Conservation (phyloP, 2,113 vertebrate species). For the Brachyistius frenatus region DNA sequence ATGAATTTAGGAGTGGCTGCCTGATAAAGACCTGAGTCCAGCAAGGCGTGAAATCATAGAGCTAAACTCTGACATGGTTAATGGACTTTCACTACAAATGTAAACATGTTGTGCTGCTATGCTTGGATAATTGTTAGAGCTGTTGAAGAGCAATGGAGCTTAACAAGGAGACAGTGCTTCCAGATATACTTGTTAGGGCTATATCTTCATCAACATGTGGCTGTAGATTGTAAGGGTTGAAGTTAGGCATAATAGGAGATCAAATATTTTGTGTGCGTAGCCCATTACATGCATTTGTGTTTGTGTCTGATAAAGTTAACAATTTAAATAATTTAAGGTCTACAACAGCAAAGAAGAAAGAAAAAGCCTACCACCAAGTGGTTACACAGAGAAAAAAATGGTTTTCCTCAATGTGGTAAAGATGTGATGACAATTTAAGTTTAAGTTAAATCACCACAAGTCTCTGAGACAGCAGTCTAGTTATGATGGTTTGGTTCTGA, state of each 20-base stretch:
- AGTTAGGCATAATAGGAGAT: background rate
- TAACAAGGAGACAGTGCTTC: background rate
- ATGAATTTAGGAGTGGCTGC: slow-evolving; percentile 55
- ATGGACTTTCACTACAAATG: slow-evolving; percentile 11
- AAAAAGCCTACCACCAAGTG: slow-evolving; percentile 64
- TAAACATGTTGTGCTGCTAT: background rate
- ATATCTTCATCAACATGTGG: background rate
- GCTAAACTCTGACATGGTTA: slow-evolving; percentile 23
- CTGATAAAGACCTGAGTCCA: slow-evolving; percentile 43
- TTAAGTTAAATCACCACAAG: background rate
- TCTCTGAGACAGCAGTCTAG: background rate
- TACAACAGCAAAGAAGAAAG: slow-evolving; percentile 3
- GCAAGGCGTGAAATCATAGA: slow-evolving; percentile 21
- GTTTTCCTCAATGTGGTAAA: background rate
- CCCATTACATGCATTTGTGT: background rate
- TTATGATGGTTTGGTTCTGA: background rate
- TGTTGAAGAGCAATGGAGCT: background rate
- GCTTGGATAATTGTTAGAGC: no score
- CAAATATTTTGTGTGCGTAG: background rate
- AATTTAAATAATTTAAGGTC: background rate
- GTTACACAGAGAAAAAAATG: background rate
- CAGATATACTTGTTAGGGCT: background rate
- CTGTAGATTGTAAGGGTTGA: background rate
- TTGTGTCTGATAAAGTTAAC: background rate
- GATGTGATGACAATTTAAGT: background rate